These are phyloP conservation scores for Sitobion miscanthi DNA, from an alignment of 1,140 invertebrate species.

Conservation along the genomic window DNA sequence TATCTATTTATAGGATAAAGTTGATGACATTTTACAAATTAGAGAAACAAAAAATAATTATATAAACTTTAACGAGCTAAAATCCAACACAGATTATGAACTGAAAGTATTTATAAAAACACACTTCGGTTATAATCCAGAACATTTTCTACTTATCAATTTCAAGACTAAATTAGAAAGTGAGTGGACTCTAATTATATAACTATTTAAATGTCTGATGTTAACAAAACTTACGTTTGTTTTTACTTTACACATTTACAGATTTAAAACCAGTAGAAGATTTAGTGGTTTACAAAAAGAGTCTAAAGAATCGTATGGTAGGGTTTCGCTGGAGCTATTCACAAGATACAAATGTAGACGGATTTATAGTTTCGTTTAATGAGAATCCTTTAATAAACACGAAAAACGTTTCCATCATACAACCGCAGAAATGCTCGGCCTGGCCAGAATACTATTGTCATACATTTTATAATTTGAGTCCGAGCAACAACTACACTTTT, in stretches of 20 bases:
- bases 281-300: conserved; percentile 23
- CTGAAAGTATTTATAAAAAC: conserved; percentile 20
- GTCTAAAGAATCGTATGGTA: background rate
- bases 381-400: background rate
- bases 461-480: background rate
- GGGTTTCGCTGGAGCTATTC: background rate
- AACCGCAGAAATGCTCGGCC: background rate
- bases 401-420: background rate
- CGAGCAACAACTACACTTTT: background rate
- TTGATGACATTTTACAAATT: no score
- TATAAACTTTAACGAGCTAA: background rate
- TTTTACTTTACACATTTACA: background rate
- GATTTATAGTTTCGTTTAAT: background rate
- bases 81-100: background rate
- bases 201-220: no score
- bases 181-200: background rate
- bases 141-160: background rate
- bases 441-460: background rate
- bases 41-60: background rate
- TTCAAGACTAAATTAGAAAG: background rate
- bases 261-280: background rate
- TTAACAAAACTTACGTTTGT: no score
- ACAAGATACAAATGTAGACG: background rate
- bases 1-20: background rate
- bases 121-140: background rate